phyloP scores from a whole-genome alignment of 1,140 invertebrate genomes.

The Pseudomyrmex pallidus region DNA sequence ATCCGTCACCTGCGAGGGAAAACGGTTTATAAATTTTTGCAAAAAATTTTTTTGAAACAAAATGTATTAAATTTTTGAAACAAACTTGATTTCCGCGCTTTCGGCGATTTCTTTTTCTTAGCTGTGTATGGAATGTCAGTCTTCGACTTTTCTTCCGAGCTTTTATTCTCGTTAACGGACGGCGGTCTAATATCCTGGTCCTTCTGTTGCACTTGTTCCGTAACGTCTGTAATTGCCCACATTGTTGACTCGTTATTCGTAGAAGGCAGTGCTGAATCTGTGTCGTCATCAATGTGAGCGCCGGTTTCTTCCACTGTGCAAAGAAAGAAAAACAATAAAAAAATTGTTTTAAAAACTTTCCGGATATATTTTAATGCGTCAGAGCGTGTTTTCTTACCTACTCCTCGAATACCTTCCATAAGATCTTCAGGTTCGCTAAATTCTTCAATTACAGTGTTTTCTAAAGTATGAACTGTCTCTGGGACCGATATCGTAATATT shows the following conservation, averaged over 20 bases:
- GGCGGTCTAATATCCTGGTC: conserved; percentile 74
- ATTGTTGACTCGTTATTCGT: conserved; percentile 76
- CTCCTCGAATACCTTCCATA: conserved; percentile 91
- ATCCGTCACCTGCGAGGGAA: conserved; percentile 74
- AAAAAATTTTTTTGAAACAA: neutral
- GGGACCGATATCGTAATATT: conserved; percentile 77
- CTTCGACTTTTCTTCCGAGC: conserved; percentile 80
- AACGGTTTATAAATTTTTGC: neutral
- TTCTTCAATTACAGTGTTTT: conserved; percentile 86
- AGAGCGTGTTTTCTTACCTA: conserved; percentile 82
- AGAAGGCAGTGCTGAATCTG: conserved; percentile 75
- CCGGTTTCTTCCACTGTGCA: conserved; percentile 83
- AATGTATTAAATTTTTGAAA: neutral
- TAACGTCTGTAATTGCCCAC: conserved; percentile 79
- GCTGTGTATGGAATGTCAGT: conserved; percentile 78
- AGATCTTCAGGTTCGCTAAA: conserved; percentile 93
- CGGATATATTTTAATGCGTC: too few species aligned
- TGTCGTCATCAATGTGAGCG: conserved; percentile 83
- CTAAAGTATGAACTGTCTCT: conserved; percentile 75
- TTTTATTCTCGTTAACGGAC: conserved; percentile 76
- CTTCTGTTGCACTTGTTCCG: conserved; percentile 82
- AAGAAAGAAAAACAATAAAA: neutral
- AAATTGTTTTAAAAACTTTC: neutral
- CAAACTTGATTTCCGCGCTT: conserved; percentile 76
- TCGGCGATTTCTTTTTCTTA: conserved; percentile 81